phyloP scores from a whole-genome alignment of 2,797 vertebrate genomes.

The Hyperoplus immaculatus region DNA sequence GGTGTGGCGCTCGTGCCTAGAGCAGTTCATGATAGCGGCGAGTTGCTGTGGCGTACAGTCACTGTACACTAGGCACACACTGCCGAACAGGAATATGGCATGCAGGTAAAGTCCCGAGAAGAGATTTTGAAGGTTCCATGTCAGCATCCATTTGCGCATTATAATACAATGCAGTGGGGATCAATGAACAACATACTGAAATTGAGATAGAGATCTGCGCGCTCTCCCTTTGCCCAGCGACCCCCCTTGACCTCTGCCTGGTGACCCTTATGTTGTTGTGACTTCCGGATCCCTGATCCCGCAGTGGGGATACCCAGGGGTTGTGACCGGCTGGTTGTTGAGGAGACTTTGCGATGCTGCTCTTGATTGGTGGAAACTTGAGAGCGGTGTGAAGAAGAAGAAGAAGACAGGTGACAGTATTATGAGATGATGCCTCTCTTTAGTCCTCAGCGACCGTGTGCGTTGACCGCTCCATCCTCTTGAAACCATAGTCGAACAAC shows the following conservation, averaged over 20 bases:
- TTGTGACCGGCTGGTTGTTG: constrained; percentile 7
- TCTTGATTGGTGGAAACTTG: constrained; percentile 64
- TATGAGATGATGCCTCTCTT: constrained; percentile 73
- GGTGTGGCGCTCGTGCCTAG: constrained; percentile 95
- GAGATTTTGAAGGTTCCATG: constrained; percentile 97
- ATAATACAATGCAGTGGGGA: constrained; percentile 95
- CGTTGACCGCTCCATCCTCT: constrained; percentile 76
- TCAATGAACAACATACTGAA: constrained; percentile 97
- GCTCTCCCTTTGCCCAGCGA: constrained; percentile 76
- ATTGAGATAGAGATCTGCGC: constrained; percentile 86
- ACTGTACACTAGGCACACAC: constrained; percentile 92
- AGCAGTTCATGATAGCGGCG: constrained; percentile 95
- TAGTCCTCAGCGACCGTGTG: constrained; percentile 76
- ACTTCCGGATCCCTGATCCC: constrained; percentile 81
- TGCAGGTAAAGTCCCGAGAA: constrained; percentile 96
- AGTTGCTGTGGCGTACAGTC: constrained; percentile 96
- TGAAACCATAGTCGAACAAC: constrained; percentile 80
- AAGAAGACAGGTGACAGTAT: constrained; percentile 60
- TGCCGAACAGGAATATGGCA: constrained; percentile 92
- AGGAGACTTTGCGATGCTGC: constrained; percentile 22
- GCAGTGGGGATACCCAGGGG: constrained; percentile 39
- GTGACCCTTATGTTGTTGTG: constrained; percentile 48
- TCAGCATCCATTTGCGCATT: constrained; percentile 99
- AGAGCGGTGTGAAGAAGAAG: constrained; percentile 67
- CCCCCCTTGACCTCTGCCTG: constrained; percentile 84